Conservation (phyloP, 2,888 invertebrate species). For the Rhabditophanes sp. region DNA sequence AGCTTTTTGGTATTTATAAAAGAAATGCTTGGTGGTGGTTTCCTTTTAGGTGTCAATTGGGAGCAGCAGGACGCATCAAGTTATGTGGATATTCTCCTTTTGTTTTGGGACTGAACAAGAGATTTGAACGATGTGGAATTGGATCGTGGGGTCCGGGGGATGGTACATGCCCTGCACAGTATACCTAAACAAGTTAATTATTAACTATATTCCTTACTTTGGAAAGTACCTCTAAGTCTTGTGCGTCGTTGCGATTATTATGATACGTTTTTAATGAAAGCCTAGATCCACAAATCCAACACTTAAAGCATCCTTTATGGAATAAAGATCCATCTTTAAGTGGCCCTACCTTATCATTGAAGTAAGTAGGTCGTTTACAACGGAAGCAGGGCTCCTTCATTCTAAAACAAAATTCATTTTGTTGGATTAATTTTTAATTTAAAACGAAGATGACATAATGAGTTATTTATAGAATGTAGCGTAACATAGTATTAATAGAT, state of each 20-base stretch:
- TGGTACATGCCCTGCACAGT: constrained; percentile 45
- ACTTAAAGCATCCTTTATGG: constrained; percentile 44
- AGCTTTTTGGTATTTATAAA: too few species aligned
- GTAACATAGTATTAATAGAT: too few species aligned
- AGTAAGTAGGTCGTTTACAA: constrained; percentile 44
- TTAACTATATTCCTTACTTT: constrained; percentile 3
- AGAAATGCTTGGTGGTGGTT: too few species aligned
- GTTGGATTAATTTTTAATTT: too few species aligned
- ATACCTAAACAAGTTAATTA: constrained; percentile 24
- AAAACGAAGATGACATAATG: too few species aligned
- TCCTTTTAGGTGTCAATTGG: constrained; percentile 19
- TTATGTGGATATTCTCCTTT: constrained; percentile 44
- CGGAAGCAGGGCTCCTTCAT: constrained; percentile 44
- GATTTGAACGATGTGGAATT: constrained; percentile 44
- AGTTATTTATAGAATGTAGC: too few species aligned
- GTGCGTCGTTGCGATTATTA: constrained; percentile 44
- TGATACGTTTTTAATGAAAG: constrained; percentile 44
- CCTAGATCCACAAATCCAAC: constrained; percentile 45
- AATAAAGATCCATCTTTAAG: constrained; percentile 44
- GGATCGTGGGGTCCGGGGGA: constrained; percentile 45
- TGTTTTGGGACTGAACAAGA: constrained; percentile 43
- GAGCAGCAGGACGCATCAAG: constrained; percentile 36
- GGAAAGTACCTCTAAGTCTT: constrained; percentile 37
- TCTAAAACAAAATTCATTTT: too few species aligned
- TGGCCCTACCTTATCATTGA: constrained; percentile 44